A percentile compares a stretch with the other conserved stretches of the same genome.
phyloP scores from a whole-genome alignment of 2,113 vertebrate genomes.

The Pleuronectes platessa region DNA sequence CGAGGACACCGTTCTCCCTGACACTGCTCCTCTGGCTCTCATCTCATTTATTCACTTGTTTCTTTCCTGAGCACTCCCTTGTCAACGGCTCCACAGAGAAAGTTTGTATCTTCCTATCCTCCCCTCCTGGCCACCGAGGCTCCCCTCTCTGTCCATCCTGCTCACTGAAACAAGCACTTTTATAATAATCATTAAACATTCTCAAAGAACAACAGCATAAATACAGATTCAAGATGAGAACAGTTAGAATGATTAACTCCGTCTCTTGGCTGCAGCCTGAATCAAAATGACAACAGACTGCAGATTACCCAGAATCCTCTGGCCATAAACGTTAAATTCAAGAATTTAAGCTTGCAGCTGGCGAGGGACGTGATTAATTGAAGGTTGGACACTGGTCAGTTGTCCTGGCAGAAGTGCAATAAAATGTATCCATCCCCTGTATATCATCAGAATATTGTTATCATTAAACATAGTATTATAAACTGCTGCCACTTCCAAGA shows the following conservation, averaged over 20 bases:
- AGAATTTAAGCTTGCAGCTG: neutral
- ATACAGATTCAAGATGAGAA: slow-evolving; percentile 2
- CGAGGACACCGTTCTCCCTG: slow-evolving; percentile 2
- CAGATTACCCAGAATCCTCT: slow-evolving; percentile 27
- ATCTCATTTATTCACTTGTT: neutral
- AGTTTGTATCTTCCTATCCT: neutral
- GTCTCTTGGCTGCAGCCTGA: neutral
- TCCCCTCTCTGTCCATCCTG: neutral
- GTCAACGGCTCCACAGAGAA: neutral
- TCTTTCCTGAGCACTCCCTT: neutral
- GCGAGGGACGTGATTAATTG: neutral
- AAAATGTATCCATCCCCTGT: neutral
- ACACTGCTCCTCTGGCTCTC: neutral
- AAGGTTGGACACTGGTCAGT: neutral
- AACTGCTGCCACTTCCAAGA: too few species aligned
- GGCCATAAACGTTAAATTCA: slow-evolving; percentile 20
- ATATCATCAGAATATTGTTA: neutral
- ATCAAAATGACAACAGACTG: slow-evolving; percentile 1
- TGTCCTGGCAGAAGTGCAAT: neutral
- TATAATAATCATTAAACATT: slow-evolving; percentile 21
- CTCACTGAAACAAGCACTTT: neutral
- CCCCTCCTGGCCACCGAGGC: neutral
- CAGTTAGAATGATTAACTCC: slow-evolving; percentile 25
- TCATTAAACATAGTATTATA: too few species aligned
- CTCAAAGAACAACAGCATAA: slow-evolving; percentile 18